phyloP scores from a whole-genome alignment of 2,797 vertebrate genomes.

The Octomys mimax region DNA sequence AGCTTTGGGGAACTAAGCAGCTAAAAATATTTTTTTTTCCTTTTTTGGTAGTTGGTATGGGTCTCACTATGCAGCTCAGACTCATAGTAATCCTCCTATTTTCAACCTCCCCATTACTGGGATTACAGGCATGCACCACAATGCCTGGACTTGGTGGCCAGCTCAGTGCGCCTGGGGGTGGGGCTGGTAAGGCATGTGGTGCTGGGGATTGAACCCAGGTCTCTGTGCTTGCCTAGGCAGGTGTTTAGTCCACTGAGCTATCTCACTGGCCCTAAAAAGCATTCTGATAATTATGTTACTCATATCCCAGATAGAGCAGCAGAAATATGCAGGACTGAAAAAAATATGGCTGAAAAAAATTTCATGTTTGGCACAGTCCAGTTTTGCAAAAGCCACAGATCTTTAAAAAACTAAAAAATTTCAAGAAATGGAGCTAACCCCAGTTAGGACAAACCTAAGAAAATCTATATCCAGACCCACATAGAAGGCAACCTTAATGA shows the following conservation, averaged over 20 bases:
- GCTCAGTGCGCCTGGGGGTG: too few species aligned
- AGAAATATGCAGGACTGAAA: not conserved
- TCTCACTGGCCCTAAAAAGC: not conserved
- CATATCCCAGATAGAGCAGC: not conserved
- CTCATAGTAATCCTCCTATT: too few species aligned
- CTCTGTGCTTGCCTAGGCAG: too few species aligned
- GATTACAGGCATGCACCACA: too few species aligned
- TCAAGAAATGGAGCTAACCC: slow-evolving; percentile 21
- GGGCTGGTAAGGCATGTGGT: too few species aligned
- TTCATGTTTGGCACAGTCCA: slow-evolving; percentile 5
- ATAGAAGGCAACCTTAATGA: slow-evolving; percentile 89
- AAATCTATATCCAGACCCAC: not conserved
- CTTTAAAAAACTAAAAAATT: slow-evolving; percentile 15
- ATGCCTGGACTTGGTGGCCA: too few species aligned
- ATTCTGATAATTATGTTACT: not conserved
- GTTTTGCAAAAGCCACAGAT: not conserved
- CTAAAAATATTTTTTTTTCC: too few species aligned
- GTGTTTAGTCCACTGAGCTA: too few species aligned
- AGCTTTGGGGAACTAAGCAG: not conserved
- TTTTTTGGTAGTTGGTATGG: too few species aligned
- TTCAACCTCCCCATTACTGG: too few species aligned
- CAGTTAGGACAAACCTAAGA: slow-evolving; percentile 1
- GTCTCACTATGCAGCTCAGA: too few species aligned
- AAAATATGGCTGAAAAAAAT: slow-evolving; percentile 22
- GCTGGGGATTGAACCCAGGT: too few species aligned